phyloP scores from a whole-genome alignment of 2,888 invertebrate species.

The Napeogenes sylphis region DNA sequence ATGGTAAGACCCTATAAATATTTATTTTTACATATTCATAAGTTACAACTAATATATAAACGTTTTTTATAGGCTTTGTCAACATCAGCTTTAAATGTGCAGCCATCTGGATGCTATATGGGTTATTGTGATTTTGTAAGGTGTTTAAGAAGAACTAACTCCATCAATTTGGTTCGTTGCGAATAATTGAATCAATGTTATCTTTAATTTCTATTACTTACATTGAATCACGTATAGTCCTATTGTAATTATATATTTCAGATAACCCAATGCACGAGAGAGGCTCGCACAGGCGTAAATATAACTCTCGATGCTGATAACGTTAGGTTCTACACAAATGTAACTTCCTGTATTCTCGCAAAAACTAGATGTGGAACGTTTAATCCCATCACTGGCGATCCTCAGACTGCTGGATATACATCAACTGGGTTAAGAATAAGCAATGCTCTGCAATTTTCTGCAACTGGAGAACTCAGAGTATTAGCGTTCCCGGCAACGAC shows the following conservation, averaged over 20 bases:
- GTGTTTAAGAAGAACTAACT: conserved; percentile 76
- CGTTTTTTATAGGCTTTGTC: conserved; percentile 51
- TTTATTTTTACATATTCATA: too few species aligned
- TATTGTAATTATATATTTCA: conserved; percentile 35
- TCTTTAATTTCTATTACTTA: neutral
- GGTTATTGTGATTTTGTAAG: conserved; percentile 80
- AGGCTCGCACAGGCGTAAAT: conserved; percentile 71
- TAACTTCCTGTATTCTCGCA: conserved; percentile 81
- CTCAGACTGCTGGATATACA: conserved; percentile 73
- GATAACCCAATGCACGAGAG: conserved; percentile 75
- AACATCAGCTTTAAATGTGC: conserved; percentile 67
- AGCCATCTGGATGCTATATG: conserved; percentile 73
- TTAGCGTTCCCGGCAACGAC: conserved; percentile 73
- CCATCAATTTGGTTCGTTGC: conserved; percentile 72
- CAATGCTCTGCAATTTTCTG: conserved; percentile 77
- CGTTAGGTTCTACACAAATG: conserved; percentile 78
- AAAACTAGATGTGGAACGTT: conserved; percentile 78
- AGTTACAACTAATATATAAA: neutral
- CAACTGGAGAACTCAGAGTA: conserved; percentile 74
- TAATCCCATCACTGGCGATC: conserved; percentile 82
- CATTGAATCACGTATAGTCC: neutral
- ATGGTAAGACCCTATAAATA: conserved; percentile 52
- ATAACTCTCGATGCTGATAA: conserved; percentile 71
- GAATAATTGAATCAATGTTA: conserved; percentile 6
- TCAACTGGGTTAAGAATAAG: conserved; percentile 58